Percentiles rank a stretch among this genome's conserved stretches.
Evolutionary conservation across 2,888 invertebrate genomes (phyloP).

Genomic region (Acronicta alni): DNA sequence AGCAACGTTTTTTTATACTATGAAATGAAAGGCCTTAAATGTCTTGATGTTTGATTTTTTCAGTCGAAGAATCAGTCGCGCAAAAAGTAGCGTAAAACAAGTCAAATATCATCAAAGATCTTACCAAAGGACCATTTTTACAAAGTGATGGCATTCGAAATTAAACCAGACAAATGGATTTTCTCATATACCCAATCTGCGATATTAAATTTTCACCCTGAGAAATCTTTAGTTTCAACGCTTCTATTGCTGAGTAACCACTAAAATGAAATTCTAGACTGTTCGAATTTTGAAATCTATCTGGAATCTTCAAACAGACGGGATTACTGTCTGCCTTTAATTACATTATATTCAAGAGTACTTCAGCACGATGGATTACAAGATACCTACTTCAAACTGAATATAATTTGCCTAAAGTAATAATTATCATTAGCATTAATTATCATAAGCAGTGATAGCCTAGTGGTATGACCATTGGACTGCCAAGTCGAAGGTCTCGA

Average conservation of each 20-base stretch:
- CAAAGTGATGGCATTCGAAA: not conserved
- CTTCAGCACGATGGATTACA: slow-evolving; percentile 28
- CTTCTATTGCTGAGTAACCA: not conserved
- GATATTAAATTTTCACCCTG: slow-evolving; percentile 5
- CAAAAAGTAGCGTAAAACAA: no score
- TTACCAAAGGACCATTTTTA: not conserved
- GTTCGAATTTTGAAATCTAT: slow-evolving; percentile 15
- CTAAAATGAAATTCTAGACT: slow-evolving; percentile 13
- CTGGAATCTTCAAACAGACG: slow-evolving; percentile 14
- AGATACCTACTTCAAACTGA: not conserved
- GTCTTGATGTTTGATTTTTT: no score
- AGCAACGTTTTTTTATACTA: no score
- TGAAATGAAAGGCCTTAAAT: no score
- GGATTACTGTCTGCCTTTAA: slow-evolving; percentile 6
- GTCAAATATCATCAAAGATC: not conserved
- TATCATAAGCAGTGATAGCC: no score
- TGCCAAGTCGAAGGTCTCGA: no score
- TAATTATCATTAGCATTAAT: no score
- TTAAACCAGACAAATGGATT: not conserved
- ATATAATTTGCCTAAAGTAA: no score
- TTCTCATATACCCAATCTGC: slow-evolving; percentile 2
- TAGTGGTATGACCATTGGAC: no score
- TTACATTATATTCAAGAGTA: slow-evolving; percentile 2
- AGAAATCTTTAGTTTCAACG: slow-evolving; percentile 16
- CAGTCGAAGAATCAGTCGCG: no score